A percentile compares a stretch with the other conserved stretches of the same genome.
phyloP scores from a whole-genome alignment of 30 jellyfish, hydroid and myxozoan genomes.

The Hydractinia symbiolongicarpus region DNA sequence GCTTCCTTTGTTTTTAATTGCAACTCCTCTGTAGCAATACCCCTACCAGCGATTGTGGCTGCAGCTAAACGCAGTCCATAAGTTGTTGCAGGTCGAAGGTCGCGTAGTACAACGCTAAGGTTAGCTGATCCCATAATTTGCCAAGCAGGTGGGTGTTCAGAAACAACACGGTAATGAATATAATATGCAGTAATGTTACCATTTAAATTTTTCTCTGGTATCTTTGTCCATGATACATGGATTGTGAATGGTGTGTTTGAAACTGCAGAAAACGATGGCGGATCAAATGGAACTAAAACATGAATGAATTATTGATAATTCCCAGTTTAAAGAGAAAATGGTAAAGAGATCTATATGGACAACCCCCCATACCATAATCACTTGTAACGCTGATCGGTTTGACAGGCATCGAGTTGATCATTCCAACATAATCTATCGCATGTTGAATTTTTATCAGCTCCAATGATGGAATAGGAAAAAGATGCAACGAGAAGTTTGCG shows the following conservation, averaged over 20 bases:
- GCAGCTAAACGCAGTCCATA: neutral
- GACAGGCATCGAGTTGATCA: neutral
- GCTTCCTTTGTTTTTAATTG: neutral
- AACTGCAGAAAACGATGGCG: neutral
- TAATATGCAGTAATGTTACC: neutral
- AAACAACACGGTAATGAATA: neutral
- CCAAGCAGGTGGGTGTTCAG: neutral
- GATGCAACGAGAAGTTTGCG: neutral
- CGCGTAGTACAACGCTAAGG: neutral
- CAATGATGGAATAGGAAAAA: neutral
- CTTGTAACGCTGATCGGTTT: neutral
- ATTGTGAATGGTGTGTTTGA: neutral
- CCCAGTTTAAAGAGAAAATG: too few species aligned
- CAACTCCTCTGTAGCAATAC: slow-evolving; percentile 4
- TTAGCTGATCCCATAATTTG: neutral
- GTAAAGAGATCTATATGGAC: too few species aligned
- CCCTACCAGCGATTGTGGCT: neutral
- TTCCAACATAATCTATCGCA: neutral
- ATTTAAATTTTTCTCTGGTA: neutral
- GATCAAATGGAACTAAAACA: neutral
- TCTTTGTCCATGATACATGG: neutral
- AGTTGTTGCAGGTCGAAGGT: neutral
- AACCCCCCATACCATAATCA: too few species aligned
- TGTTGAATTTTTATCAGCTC: neutral
- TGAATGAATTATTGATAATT: too few species aligned